phyloP scores from a whole-genome alignment of 2,113 vertebrate genomes.

The Pteropus alecto region DNA sequence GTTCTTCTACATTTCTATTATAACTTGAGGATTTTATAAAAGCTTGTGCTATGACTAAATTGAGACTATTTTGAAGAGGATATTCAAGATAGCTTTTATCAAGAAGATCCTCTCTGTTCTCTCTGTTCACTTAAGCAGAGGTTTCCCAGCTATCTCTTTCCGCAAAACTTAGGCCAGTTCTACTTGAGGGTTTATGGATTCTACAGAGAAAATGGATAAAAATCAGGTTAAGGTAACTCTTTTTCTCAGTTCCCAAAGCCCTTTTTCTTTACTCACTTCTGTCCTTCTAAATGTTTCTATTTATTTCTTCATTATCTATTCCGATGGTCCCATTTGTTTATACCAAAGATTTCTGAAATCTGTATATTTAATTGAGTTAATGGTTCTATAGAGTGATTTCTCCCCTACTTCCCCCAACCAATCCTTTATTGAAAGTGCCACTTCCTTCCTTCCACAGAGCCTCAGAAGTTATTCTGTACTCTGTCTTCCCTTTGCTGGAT shows the following conservation, averaged over 20 bases:
- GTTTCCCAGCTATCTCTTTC: neutral
- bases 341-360: neutral
- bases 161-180: neutral
- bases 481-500: neutral
- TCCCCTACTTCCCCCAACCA: neutral
- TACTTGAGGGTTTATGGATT: neutral
- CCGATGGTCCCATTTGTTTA: neutral
- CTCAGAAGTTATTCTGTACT: neutral
- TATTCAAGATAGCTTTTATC: neutral
- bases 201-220: constrained; percentile 25
- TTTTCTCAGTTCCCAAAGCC: neutral
- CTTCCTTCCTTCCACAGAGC: neutral
- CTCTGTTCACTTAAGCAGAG: neutral
- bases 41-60: neutral
- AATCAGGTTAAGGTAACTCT: neutral
- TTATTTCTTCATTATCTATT: neutral
- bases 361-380: neutral
- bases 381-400: neutral
- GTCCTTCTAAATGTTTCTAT: neutral
- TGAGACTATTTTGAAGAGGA: neutral
- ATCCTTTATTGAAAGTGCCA: neutral
- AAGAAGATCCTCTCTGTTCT: neutral
- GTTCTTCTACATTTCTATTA: neutral
- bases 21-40: constrained; percentile 26
- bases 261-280: neutral